Evolutionary conservation across 2,797 vertebrate species (phyloP), one percentile per base, ranked within the genome.

Genomic region (Syngnathus rostellatus): DNA sequence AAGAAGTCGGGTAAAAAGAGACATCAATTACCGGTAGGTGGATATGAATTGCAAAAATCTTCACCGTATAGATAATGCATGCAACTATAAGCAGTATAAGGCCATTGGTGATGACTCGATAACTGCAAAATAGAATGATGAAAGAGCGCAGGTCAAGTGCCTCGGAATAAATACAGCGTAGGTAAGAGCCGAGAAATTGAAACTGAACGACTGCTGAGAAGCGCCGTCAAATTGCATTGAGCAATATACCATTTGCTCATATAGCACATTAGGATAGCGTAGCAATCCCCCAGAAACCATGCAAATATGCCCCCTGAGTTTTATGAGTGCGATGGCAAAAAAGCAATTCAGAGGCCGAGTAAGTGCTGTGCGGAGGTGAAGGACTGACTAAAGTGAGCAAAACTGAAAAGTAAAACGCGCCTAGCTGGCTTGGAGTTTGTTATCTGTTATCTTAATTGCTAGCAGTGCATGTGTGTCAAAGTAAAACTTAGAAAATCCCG

Each of bases 31-130:
- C 38, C 14, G 43, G 39, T 43, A 62, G 11, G 3, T 31, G 60
- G 45, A 62, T 62, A 25, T 25, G 60, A 62, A 62, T 25, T 45
- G 60, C 21, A 45, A 45, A 45, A 62, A 17, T 62, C 41, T 14
- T 45, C n/a, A 25, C 16, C 41, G 8, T 21, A 62, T 25, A 62
- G 60, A 45, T 39, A 62, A 25, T 45, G 60, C 21, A 62, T 45
- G 60, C 7, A 62, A 62, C 41, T 25, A 23, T 45, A 62, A 62
- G 12, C 39, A 60, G 38, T 3, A 25, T 45, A 17, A 25, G n/a
- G 12, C 21, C 21, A n/a, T 8, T n/a, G 2, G 12, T 21, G 9
- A 61, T 41, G 39, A 62, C 40, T 62, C 16, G 60, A 45, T 23
- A 45, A 45, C 21, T 23, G 23, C 41, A 43, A 38, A 62, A 62